These are phyloP conservation scores for Parazoanthus darwini DNA, from an alignment of 92 coral and sea anemone species.

Conservation along the genomic window DNA sequence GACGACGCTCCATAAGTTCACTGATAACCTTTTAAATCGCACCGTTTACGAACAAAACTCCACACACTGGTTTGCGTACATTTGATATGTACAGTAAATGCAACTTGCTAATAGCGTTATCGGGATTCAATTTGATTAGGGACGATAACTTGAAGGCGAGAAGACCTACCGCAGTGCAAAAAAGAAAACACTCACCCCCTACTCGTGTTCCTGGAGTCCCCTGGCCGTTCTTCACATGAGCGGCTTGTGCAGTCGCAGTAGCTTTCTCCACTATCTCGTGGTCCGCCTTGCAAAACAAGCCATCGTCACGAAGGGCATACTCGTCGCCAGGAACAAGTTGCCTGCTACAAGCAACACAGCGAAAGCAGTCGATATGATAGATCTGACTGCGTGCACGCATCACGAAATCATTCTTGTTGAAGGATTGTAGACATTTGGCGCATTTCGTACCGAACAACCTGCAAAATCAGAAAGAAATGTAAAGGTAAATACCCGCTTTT, in stretches of 20 bases:
- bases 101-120: constrained; percentile 87
- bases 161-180: constrained; percentile 92
- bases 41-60: constrained; percentile 2
- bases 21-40: constrained; percentile 26
- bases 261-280: constrained; percentile 98
- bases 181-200: constrained; percentile 69
- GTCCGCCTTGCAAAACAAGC: constrained; percentile 97
- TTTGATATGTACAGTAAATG: constrained; percentile 76
- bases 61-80: constrained; percentile 39
- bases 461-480: constrained; percentile 51
- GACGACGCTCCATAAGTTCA: neutral
- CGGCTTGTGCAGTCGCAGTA: constrained; percentile 86
- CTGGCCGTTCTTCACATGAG: constrained; percentile 72
- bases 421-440: constrained; percentile 92
- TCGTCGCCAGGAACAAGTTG: constrained; percentile 98
- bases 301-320: constrained; percentile 94
- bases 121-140: constrained; percentile 90
- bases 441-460: constrained; percentile 99
- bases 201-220: constrained; percentile 53
- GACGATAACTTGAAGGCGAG: constrained; percentile 66
- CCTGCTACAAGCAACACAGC: constrained; percentile 97
- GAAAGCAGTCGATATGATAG: constrained; percentile 98
- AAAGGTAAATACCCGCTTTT: constrained; percentile 58
- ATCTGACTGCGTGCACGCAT: constrained; percentile 97
- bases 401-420: constrained; percentile 95